Conservation (phyloP, 2,113 vertebrate genomes). For the Neogobius melanostomus region DNA sequence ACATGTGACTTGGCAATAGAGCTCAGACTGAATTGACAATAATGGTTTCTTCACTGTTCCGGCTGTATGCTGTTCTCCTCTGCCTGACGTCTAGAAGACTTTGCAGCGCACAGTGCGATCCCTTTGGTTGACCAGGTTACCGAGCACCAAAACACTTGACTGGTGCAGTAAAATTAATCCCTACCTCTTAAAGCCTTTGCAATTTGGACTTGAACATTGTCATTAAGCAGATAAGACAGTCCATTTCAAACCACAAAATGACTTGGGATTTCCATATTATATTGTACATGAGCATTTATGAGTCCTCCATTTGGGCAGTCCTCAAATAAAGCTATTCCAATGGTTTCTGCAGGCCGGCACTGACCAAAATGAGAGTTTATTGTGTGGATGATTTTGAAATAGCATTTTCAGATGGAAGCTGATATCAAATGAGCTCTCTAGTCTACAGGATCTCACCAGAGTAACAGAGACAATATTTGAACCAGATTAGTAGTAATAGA, state of each 20-base stretch:
- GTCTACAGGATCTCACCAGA: slow-evolving; percentile 6
- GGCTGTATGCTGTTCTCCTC: background rate
- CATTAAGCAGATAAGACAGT: slow-evolving; percentile 16
- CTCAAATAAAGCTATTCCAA: slow-evolving; percentile 4
- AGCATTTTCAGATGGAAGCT: background rate
- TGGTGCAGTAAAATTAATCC: background rate
- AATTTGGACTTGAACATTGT: background rate
- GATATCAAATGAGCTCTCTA: slow-evolving; percentile 29
- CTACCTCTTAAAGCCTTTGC: background rate
- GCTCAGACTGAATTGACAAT: too few relatives aligned
- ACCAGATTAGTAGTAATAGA: too few relatives aligned
- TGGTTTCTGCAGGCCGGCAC: slow-evolving; percentile 2
- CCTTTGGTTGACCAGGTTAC: slow-evolving; percentile 1
- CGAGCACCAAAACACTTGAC: slow-evolving; percentile 3
- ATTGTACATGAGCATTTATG: slow-evolving; percentile 14
- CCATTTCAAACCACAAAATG: slow-evolving; percentile 13
- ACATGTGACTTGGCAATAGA: too few relatives aligned
- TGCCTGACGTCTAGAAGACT: background rate
- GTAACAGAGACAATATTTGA: slow-evolving; percentile 6
- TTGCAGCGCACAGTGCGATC: background rate
- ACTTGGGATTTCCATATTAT: slow-evolving; percentile 13
- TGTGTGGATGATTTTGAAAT: slow-evolving; percentile 1
- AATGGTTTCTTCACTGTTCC: too few relatives aligned
- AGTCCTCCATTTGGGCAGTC: slow-evolving; percentile 24
- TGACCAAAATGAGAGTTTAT: slow-evolving; percentile 11